Evolutionary conservation across 1,140 invertebrate genomes (phyloP), one percentile per base, ranked within the genome.

Genomic region (Ostrea denselamellosa): DNA sequence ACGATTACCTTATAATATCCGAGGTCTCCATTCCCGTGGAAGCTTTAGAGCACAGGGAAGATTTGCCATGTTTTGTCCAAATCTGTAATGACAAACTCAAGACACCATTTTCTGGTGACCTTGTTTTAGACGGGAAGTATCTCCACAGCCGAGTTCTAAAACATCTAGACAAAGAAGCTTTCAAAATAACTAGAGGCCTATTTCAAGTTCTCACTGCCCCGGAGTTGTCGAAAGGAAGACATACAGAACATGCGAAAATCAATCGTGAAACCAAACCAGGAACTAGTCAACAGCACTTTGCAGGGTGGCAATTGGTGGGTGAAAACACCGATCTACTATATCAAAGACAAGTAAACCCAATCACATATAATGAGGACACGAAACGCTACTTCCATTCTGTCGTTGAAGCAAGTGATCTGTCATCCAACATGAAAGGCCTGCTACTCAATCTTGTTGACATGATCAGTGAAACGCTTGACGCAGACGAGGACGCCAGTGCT

Each of bases 31-130:
- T 89, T 53, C 88, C 85, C 1, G 22, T 22, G 4, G 83, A 77
- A 5, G 81, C 68, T 44, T 53, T 89, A n/a, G 65, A 86, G 44
- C 71, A 86, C 14, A 77, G 22, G 12, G 19, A 86, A 2, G 85
- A 89, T 28, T 22, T 89, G 0, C 88, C 85, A 0, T 86, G 85
- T 56, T 89, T 86, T 85, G 85, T 86, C 22, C 81, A 89, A 53
- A 89, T 89, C 54, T 25, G 56, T 14, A 25, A 54, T 8, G 22
- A 51, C 17, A 22, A 53, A 19, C 51, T 86, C 17, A 44, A 25
- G 8, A 12, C 54, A 44, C 34, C 54, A 8, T 89, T 89, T 71
- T 53, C n/a, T 68, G 54, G 17, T 58, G 52, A 62, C 17, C 19
- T 83, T 4, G 51, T 85, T 22, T 54, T 89, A 17, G 85, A 86